phyloP scores from a whole-genome alignment of 2,888 invertebrate species.

The Anorthoa munda region DNA sequence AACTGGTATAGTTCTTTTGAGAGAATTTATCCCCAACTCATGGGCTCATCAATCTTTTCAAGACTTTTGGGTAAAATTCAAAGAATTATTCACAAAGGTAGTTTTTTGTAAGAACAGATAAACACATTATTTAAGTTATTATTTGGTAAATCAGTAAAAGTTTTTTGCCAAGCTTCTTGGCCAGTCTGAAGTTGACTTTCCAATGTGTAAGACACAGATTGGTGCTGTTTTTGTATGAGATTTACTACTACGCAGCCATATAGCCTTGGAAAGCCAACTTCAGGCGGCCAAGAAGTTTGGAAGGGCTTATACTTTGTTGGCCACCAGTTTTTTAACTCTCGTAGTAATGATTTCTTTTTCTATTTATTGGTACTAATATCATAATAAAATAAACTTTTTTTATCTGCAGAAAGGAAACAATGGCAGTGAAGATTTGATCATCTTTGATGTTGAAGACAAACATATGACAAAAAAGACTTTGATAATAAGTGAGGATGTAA shows the following conservation, averaged over 20 bases:
- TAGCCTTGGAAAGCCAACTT: too few species aligned
- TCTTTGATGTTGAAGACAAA: slow-evolving; percentile 85
- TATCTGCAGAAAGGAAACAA: slow-evolving; percentile 82
- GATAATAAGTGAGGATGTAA: slow-evolving; percentile 79
- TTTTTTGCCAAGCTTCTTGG: too few species aligned
- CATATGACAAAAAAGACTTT: slow-evolving; percentile 79
- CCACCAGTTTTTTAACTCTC: not conserved
- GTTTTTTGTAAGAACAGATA: too few species aligned
- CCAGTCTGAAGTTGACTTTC: too few species aligned
- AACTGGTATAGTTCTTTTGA: not conserved
- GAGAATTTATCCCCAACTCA: not conserved
- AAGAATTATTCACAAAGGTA: too few species aligned
- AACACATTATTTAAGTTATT: not conserved
- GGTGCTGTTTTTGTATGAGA: too few species aligned
- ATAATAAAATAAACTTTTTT: not conserved
- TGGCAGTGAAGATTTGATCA: slow-evolving; percentile 82
- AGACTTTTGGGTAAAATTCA: too few species aligned
- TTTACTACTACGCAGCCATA: too few species aligned
- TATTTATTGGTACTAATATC: not conserved
- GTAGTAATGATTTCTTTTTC: not conserved
- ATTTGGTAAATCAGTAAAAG: not conserved
- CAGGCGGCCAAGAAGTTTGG: too few species aligned
- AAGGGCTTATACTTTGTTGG: too few species aligned
- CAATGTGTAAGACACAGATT: too few species aligned
- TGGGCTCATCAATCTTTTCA: too few species aligned